These are phyloP conservation scores for Cheilosia impressa DNA, from an alignment of 2,888 invertebrate genomes.

Conservation along the genomic window DNA sequence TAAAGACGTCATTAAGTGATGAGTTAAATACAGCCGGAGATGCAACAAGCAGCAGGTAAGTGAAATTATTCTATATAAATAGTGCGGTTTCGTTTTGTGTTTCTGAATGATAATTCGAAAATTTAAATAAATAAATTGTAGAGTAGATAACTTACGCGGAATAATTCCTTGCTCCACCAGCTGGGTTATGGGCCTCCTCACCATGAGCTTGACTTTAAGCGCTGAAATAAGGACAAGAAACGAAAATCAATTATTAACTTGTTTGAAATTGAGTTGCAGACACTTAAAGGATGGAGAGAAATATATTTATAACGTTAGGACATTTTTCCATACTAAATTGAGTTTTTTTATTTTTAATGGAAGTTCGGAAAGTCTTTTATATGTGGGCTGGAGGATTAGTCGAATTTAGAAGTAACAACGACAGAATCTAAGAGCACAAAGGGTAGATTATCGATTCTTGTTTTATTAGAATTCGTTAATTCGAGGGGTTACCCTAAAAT, in stretches of 20 bases:
- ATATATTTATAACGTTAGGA: too few species aligned
- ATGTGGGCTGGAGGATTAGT: too few species aligned
- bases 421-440: too few species aligned
- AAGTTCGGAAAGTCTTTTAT: too few species aligned
- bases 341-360: too few species aligned
- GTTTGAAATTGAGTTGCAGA: too few species aligned
- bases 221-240: slow-evolving; percentile 86
- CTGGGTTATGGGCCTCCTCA: slow-evolving; percentile 96
- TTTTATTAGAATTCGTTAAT: too few species aligned
- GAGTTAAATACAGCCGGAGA: slow-evolving; percentile 19
- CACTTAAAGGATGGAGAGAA: too few species aligned
- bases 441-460: too few species aligned
- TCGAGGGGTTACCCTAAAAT: too few species aligned
- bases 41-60: neutral
- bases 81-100: slow-evolving; percentile 2
- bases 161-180: slow-evolving; percentile 99
- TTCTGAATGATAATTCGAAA: neutral
- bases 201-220: slow-evolving; percentile 97
- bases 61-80: neutral
- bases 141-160: slow-evolving; percentile 93
- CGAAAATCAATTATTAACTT: neutral
- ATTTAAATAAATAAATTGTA: neutral
- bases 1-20: slow-evolving; percentile 63
- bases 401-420: too few species aligned
- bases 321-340: too few species aligned